These are phyloP conservation scores for Seriola quinqueradiata DNA, from an alignment of 2,113 vertebrate species.

Conservation along the genomic window DNA sequence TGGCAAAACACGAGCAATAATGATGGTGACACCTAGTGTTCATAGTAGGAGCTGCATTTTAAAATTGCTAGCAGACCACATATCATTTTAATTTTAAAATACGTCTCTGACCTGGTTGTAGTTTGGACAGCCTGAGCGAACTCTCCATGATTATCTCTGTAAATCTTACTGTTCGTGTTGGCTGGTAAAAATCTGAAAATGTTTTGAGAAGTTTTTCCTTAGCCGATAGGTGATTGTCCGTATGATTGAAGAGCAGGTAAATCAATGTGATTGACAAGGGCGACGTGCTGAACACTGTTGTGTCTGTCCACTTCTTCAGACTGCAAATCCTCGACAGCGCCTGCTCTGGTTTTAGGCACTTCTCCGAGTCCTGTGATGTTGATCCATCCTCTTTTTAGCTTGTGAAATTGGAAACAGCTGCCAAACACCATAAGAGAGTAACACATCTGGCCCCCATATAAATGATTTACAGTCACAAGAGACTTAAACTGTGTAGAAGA, in stretches of 20 bases:
- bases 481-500: not conserved
- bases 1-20: no score
- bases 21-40: no score
- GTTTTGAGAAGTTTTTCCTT: no score
- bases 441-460: conserved; percentile 29
- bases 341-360: not conserved
- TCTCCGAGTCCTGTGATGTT: not conserved
- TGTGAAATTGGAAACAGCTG: conserved; percentile 38
- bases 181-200: not conserved
- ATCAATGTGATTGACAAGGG: not conserved
- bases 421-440: conserved; percentile 7
- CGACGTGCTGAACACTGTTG: not conserved
- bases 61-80: no score
- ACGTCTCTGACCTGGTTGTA: no score
- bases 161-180: no score
- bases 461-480: conserved; percentile 40
- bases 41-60: no score
- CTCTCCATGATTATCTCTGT: no score
- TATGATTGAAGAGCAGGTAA: no score
- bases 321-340: not conserved
- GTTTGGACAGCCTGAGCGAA: no score
- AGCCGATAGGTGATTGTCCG: no score
- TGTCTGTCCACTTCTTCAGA: not conserved
- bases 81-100: no score
- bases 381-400: conserved; percentile 8